Evolutionary conservation across 2,113 vertebrate genomes (phyloP).

Genomic region (Ptyas mucosa): DNA sequence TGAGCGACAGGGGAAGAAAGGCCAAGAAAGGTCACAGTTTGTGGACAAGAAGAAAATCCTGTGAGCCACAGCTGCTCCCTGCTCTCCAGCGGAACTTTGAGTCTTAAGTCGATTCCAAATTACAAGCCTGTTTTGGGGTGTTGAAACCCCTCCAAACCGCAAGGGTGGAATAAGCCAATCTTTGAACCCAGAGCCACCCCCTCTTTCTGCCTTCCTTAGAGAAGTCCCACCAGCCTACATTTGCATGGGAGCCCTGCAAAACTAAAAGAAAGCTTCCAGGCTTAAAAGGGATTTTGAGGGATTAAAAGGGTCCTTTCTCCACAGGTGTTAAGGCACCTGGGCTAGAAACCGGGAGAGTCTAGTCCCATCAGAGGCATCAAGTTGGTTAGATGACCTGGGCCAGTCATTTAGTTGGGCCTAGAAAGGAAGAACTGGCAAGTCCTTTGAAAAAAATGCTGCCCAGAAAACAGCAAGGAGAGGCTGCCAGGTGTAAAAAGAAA

Average conservation of each 20-base stretch:
- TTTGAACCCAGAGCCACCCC: not conserved
- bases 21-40: not conserved
- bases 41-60: not conserved
- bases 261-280: not conserved
- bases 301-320: not conserved
- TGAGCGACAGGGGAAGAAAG: not conserved
- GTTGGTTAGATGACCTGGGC: not conserved
- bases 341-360: not conserved
- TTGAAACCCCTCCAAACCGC: not conserved
- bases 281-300: not conserved
- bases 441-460: not conserved
- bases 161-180: not conserved
- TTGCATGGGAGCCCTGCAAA: not conserved
- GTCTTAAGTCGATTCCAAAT: not conserved
- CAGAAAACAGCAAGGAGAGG: not conserved
- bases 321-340: not conserved
- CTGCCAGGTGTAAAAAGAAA: not conserved
- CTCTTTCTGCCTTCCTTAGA: not conserved
- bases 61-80: not conserved
- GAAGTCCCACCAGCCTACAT: not conserved
- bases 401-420: not conserved
- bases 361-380: not conserved
- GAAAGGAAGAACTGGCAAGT: not conserved
- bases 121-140: not conserved
- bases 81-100: not conserved